phyloP scores from a whole-genome alignment of 1,140 invertebrate species.

The Ptiloglossa arizonensis region DNA sequence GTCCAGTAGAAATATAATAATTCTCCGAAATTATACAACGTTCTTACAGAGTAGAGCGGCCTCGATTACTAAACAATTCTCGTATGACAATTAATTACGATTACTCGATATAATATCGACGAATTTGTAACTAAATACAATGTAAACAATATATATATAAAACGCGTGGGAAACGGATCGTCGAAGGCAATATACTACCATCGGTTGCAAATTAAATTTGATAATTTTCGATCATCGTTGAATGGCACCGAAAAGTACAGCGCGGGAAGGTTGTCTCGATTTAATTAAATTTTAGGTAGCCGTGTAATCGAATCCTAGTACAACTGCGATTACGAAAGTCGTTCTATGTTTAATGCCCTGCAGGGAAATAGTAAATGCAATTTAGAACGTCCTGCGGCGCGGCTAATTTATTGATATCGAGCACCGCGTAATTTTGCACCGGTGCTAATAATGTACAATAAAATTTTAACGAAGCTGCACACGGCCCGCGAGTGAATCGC shows the following conservation, averaged over 20 bases:
- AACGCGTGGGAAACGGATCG: too few relatives aligned
- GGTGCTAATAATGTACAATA: conserved; percentile 31
- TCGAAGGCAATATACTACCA: not conserved
- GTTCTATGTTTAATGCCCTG: conserved; percentile 52
- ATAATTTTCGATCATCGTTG: conserved; percentile 20
- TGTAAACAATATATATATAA: too few relatives aligned
- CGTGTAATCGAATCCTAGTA: conserved; percentile 52
- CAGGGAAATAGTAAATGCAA: conserved; percentile 54
- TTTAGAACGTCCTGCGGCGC: conserved; percentile 45
- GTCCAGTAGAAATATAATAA: too few relatives aligned
- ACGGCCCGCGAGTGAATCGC: not conserved
- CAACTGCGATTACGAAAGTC: conserved; percentile 50
- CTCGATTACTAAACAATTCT: too few relatives aligned
- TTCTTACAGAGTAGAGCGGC: too few relatives aligned
- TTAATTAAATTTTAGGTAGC: conserved; percentile 48
- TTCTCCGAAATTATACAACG: too few relatives aligned
- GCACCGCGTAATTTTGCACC: conserved; percentile 25
- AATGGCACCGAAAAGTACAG: conserved; percentile 6
- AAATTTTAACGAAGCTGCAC: conserved; percentile 18
- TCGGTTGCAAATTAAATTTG: conserved; percentile 26
- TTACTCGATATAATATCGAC: too few relatives aligned
- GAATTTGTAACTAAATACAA: too few relatives aligned
- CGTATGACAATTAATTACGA: too few relatives aligned
- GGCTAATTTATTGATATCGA: conserved; percentile 49
- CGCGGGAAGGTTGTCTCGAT: conserved; percentile 17